These are phyloP conservation scores for Elaphurus davidianus DNA, from an alignment of 2,113 vertebrate genomes.

Conservation along the genomic window DNA sequence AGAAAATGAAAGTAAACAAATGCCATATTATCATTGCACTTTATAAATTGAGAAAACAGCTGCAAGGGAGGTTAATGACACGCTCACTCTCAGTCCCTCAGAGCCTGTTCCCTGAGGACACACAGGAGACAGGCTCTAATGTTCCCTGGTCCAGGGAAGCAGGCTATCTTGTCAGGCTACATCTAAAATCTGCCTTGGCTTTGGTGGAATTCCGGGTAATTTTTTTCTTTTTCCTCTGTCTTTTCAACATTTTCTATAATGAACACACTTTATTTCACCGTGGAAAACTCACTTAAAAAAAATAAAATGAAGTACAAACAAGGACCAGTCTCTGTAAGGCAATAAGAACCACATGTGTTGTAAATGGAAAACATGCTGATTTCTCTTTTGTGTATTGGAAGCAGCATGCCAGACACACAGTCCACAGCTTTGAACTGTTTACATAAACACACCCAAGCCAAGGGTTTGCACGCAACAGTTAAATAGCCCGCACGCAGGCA, in stretches of 20 bases:
- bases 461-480: constrained; percentile 44
- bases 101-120: not conserved
- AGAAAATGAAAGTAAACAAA: not conserved
- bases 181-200: not conserved
- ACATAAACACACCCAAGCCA: constrained; percentile 25
- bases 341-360: constrained; percentile 69
- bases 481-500: not conserved
- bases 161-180: not conserved
- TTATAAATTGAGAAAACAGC: constrained; percentile 6
- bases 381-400: constrained; percentile 46
- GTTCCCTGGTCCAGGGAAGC: not conserved
- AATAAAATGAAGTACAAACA: constrained; percentile 59
- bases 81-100: not conserved
- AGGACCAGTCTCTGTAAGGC: constrained; percentile 47
- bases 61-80: not conserved
- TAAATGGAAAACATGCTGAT: constrained; percentile 59
- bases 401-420: constrained; percentile 21
- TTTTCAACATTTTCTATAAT: not conserved
- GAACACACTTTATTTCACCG: constrained; percentile 36
- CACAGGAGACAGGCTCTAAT: not conserved
- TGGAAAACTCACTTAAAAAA: constrained; percentile 47
- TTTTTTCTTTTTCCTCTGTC: not conserved
- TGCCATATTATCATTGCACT: not conserved
- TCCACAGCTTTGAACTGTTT: constrained; percentile 56
- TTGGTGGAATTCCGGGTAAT: not conserved